A percentile compares a stretch with the other conserved stretches of the same genome.
Evolutionary conservation across 2,113 vertebrate genomes (phyloP).

Genomic region (Daboia siamensis): DNA sequence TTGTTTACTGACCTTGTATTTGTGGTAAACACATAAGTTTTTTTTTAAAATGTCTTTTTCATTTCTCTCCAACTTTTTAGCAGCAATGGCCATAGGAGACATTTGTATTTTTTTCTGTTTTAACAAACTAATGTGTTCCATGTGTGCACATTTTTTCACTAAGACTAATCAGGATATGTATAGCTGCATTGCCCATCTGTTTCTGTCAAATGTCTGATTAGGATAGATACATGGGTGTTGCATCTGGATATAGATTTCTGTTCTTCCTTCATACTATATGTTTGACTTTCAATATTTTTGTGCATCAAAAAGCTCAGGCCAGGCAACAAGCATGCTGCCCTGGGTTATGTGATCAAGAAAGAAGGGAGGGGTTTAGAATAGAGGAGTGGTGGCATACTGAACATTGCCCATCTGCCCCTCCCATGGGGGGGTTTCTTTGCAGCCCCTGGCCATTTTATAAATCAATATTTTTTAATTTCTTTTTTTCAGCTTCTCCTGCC

Average conservation of each 20-base stretch:
- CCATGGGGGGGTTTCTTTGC: neutral
- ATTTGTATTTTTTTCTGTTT: neutral
- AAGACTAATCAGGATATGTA: neutral
- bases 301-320: neutral
- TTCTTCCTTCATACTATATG: neutral
- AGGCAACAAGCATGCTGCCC: neutral
- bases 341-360: neutral
- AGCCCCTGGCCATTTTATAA: neutral
- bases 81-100: neutral
- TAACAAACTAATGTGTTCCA: neutral
- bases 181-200: neutral
- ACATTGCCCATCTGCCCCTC: neutral
- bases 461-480: neutral
- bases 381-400: neutral
- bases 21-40: neutral
- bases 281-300: neutral
- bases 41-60: neutral
- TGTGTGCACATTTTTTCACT: neutral
- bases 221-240: neutral
- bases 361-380: neutral
- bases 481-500: neutral
- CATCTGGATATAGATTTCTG: neutral
- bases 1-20: neutral
- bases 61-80: neutral
- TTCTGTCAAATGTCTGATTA: neutral